Evolutionary conservation across 2,797 vertebrate species (phyloP), one percentile per base, ranked within the genome.

Genomic region (Ctenopoma multispine): DNA sequence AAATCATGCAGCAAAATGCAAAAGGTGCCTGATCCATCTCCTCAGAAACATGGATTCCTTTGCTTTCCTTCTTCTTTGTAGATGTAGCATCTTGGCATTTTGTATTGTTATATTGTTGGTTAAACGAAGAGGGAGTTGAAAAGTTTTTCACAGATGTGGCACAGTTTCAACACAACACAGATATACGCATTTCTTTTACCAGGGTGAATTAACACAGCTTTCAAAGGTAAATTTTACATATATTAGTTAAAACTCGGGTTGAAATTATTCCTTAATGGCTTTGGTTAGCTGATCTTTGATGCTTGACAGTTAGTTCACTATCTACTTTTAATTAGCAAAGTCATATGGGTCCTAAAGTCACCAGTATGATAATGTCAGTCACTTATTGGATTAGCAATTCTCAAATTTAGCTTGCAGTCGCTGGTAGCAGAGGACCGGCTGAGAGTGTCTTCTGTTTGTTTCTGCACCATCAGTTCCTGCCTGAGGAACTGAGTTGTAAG

Each of bases 401-500:
- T 81, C 34, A 55, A 53, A 68, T 69, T 12, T 44, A 50, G 31
- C 56, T 69, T 14, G 5, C 41, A 70, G 70, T 40, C 51, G 50
- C 15, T 49, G 34, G 46, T 63, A 57, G 49, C 69, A 29, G 46
- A 71, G 54, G 41, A 47, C 60, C 14, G 61, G 56, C 62, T 53
- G 67, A 41, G 46, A 80, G 20, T 5, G 49, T 78, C 41, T 62
- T 67, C n/a, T 47, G 64, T 85, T 75, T 72, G 69, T 78, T 60
- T 75, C 62, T 67, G 71, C 48, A 43, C 77, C 64, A 36, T 66
- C 71, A 43, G 31, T 53, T 75, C 54, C 59, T 47, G 79, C 81
- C 73, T 69, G 76, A 57, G 80, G 66, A 73, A 43, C 46, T 29
- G 69, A 70, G 48, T 46, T 76, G 56, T 75, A 75, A 82, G 83